These are phyloP conservation scores for Brienomyrus brachyistius DNA, from an alignment of 2,113 vertebrate species.

Conservation along the genomic window DNA sequence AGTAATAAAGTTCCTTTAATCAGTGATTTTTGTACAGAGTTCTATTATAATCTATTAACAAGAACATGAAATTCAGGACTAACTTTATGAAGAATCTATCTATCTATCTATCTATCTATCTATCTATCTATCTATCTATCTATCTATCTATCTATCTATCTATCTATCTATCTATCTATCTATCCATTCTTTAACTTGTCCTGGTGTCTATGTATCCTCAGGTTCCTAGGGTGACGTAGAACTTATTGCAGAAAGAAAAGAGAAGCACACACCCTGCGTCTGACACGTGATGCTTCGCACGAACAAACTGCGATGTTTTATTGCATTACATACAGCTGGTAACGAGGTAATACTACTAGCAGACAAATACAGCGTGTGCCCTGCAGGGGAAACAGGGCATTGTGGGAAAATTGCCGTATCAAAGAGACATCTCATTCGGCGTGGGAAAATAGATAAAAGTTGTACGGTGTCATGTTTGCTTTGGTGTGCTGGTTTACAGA, in stretches of 20 bases:
- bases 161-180: not conserved
- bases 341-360: not conserved
- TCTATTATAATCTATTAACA: not conserved
- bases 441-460: not conserved
- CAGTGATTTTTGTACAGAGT: not conserved
- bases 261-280: not conserved
- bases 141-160: no score
- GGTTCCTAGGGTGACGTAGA: not conserved
- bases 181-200: not conserved
- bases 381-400: not conserved
- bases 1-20: not conserved
- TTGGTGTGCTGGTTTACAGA: conserved; percentile 29
- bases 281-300: not conserved
- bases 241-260: not conserved
- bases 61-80: not conserved
- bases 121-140: no score
- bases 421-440: not conserved
- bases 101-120: not conserved
- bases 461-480: conserved; percentile 21
- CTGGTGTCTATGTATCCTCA: not conserved
- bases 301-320: not conserved
- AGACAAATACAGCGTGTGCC: not conserved
- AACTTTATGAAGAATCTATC: not conserved
- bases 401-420: not conserved
- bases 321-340: not conserved